phyloP scores from a whole-genome alignment of 2,113 vertebrate species.

The Dicentrarchus labrax region DNA sequence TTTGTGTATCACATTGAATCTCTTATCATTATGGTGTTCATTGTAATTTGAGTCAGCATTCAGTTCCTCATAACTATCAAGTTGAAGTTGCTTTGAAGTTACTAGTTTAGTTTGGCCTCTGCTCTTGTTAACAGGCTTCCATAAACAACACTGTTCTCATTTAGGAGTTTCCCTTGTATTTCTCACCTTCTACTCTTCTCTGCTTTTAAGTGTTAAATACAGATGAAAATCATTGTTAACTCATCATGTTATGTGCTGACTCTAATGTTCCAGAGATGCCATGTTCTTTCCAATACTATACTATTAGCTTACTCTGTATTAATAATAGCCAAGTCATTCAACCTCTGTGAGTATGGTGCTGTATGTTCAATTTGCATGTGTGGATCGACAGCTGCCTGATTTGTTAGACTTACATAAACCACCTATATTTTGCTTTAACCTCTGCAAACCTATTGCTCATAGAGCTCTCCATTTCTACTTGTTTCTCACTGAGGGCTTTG shows the following conservation, averaged over 20 bases:
- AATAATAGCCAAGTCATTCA: not conserved
- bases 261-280: not conserved
- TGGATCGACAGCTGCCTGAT: not conserved
- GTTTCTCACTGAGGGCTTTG: conserved; percentile 16
- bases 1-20: not conserved
- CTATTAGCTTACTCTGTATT: not conserved
- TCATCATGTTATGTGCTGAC: not conserved
- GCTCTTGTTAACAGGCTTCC: not conserved
- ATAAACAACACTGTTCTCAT: not conserved
- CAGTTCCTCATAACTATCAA: not conserved
- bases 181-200: not conserved
- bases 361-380: not conserved
- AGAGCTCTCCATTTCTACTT: not conserved
- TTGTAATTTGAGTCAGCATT: conserved; percentile 42
- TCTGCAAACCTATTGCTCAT: not conserved
- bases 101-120: no score
- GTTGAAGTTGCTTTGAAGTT: conserved; percentile 8
- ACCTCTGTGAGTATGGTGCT: conserved; percentile 8
- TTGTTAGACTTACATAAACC: not conserved
- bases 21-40: not conserved
- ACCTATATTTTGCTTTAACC: not conserved
- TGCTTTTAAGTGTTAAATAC: not conserved
- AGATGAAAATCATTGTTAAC: not conserved
- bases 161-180: conserved; percentile 61
- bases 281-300: not conserved